A percentile compares a stretch with the other conserved stretches of the same genome.
Evolutionary conservation across 2,888 invertebrate species (phyloP).

Genomic region (Heliconius cydno): DNA sequence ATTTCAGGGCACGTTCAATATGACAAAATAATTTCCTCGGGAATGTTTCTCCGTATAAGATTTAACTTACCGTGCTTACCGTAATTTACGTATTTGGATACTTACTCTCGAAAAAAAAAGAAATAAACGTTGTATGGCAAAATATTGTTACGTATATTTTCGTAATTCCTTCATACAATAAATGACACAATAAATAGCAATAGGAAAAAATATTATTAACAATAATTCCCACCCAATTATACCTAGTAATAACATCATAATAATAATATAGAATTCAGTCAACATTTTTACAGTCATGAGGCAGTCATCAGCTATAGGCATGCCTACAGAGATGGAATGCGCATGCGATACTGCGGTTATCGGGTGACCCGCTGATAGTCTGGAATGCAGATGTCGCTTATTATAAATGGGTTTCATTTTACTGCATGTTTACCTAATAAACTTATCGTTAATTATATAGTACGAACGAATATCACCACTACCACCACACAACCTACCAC

Average conservation of each 20-base stretch:
- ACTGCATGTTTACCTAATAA: constrained; percentile 27
- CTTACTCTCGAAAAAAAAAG: not conserved
- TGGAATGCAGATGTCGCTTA: constrained; percentile 50
- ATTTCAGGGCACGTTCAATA: constrained; percentile 54
- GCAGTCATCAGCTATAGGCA: constrained; percentile 26
- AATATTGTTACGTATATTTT: not conserved
- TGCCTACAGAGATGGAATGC: constrained; percentile 48
- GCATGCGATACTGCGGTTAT: constrained; percentile 54
- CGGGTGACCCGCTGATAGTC: constrained; percentile 54
- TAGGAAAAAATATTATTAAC: constrained; percentile 2
- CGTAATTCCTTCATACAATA: not conserved
- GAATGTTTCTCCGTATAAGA: not conserved
- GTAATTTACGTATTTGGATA: not conserved
- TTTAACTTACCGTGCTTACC: not conserved
- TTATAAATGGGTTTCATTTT: constrained; percentile 49
- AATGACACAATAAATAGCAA: not conserved
- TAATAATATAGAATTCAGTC: not conserved
- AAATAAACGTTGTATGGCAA: too few relatives aligned
- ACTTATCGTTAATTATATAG: not conserved
- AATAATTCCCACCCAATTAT: not conserved
- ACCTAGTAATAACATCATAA: not conserved
- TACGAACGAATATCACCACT: too few relatives aligned
- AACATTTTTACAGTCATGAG: not conserved
- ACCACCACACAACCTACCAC: too few relatives aligned
- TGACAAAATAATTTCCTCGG: constrained; percentile 12